Conservation (phyloP, 2,113 vertebrate genomes). For the Chloroceryle aenea region DNA sequence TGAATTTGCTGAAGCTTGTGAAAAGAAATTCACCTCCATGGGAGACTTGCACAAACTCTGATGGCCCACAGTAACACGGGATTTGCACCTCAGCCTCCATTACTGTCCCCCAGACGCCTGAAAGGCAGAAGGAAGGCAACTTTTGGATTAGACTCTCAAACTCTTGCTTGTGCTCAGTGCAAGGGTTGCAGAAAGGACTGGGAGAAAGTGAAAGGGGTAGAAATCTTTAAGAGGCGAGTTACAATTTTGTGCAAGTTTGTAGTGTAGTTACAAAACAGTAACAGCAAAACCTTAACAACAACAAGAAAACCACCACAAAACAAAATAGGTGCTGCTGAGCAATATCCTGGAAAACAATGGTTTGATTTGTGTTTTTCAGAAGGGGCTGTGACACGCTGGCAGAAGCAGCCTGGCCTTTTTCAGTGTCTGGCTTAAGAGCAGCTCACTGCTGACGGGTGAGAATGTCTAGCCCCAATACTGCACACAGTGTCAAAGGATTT, state of each 20-base stretch:
- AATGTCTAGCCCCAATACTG: background rate
- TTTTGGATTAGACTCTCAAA: background rate
- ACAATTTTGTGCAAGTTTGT: background rate
- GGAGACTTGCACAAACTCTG: background rate
- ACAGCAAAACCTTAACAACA: background rate
- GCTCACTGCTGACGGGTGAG: background rate
- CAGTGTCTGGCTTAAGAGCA: background rate
- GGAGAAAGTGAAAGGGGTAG: background rate
- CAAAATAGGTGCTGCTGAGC: background rate
- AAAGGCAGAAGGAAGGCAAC: background rate
- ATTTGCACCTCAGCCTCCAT: background rate
- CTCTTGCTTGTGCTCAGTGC: background rate
- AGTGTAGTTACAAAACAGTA: background rate
- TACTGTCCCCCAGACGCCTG: background rate
- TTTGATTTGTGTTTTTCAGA: background rate
- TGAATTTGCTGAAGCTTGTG: background rate
- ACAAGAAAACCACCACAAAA: background rate
- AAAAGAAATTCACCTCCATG: background rate
- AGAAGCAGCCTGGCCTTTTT: conserved; percentile 10
- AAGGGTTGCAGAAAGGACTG: background rate
- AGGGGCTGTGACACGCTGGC: background rate
- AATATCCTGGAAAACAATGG: background rate
- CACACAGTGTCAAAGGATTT: background rate
- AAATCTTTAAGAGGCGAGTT: background rate
- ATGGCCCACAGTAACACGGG: background rate